Base-by-base conservation (phyloP, 1,140 invertebrate species). In the Archegozetes longisetosus region DNA sequence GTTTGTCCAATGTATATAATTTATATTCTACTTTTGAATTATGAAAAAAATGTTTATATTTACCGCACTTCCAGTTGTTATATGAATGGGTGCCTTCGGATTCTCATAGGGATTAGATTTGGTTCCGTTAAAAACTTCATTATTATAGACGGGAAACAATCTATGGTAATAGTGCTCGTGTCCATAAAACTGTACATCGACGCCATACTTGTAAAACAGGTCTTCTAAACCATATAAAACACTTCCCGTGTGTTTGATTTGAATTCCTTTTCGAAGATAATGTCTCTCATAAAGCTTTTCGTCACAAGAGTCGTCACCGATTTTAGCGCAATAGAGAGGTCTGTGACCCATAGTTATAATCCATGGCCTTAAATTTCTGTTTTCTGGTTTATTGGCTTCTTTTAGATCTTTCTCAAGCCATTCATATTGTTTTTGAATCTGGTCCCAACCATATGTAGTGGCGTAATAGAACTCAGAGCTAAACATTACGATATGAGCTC, bases 121-220 rank as follows among this genome's bases (percentile, higher is more conserved):
- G 26, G 80, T 82, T 20, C 87, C 87, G 74, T 93, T 94, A 51
- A 68, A 70, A 65, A 84, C 85, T 58, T 79, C 78, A 62, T 82
- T 79, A 70, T 97, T 82, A 71, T 91, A 97, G 53, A 96, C 78
- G 0, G 94, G 92, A 82, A 83, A 96, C 57, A 94, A 73, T 40
- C 94, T 75, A 75, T 97, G 91, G 70, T 97, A 97, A 24, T 85
- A 85, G 74, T 97, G 92, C 71, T 97, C 89, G 72, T 97, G 93
- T 0, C 88, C 92, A 86, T 89, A 94, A n/a, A 97, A 77, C 69
- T 84, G 81, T 53, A 96, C 71, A 75, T 98, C 94, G n/a, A 98
- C 94, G 52, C 87, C 88, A 69, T 88, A 82, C 53, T 87, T 77
- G 65, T 55, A 60, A 2, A 63, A 86, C 3, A 97, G 69, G 29